Percentiles rank a stretch among this genome's conserved stretches.
Evolutionary conservation across 2,113 vertebrate species (phyloP).

Genomic region (Ploceus nigricollis): DNA sequence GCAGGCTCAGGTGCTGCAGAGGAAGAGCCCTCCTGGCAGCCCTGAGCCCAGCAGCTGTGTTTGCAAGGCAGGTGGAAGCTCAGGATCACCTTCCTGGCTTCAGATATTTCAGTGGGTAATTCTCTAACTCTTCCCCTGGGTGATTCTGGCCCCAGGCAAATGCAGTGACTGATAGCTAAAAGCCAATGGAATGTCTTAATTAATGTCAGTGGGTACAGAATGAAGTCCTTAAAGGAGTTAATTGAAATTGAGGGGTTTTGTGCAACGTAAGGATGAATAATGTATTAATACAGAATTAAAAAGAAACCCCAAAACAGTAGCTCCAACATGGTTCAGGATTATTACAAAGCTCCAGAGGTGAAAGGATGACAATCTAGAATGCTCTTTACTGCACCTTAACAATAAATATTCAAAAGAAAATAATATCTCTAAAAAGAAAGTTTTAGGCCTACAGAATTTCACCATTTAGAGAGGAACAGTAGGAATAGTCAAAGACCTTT

Average conservation of each 20-base stretch:
- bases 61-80: background rate
- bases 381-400: background rate
- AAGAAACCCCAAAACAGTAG: background rate
- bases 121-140: background rate
- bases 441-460: background rate
- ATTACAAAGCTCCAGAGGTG: background rate
- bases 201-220: conserved; percentile 13
- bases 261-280: background rate
- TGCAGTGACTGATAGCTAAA: background rate
- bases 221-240: conserved; percentile 23
- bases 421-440: background rate
- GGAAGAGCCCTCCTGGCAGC: background rate
- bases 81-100: background rate
- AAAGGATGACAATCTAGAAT: background rate
- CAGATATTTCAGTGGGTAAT: background rate
- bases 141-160: background rate
- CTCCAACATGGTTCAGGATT: background rate
- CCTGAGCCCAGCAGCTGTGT: background rate
- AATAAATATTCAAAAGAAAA: background rate
- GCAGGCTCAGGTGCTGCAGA: background rate
- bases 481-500: background rate
- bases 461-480: background rate
- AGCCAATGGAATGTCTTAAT: conserved; percentile 5
- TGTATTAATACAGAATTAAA: background rate
- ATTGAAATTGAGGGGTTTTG: conserved; percentile 11